phyloP scores from a whole-genome alignment of 2,888 invertebrate genomes.

The Archips crataeganus region DNA sequence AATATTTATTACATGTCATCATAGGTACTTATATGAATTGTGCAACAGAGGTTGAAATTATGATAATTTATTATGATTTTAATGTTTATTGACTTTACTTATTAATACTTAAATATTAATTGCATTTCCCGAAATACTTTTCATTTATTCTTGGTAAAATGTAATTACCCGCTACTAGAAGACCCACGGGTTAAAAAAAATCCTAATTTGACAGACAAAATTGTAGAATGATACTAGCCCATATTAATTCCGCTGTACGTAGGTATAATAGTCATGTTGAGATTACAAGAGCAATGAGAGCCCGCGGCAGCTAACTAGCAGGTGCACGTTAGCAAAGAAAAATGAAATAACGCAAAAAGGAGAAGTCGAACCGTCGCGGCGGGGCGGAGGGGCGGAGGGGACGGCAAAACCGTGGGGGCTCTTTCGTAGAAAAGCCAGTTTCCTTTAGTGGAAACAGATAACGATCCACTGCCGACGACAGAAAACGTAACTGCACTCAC shows the following conservation, averaged over 20 bases:
- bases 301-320: constrained; percentile 80
- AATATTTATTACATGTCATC: too few species aligned
- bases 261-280: constrained; percentile 59
- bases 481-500: constrained; percentile 83
- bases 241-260: neutral
- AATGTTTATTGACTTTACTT: too few species aligned
- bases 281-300: constrained; percentile 66
- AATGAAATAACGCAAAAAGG: constrained; percentile 84
- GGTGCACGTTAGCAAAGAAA: constrained; percentile 82
- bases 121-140: too few species aligned
- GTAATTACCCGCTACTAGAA: too few species aligned
- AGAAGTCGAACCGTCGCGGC: constrained; percentile 62
- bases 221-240: constrained; percentile 34
- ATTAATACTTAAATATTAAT: too few species aligned
- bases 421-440: constrained; percentile 83
- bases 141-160: too few species aligned
- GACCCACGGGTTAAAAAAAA: neutral
- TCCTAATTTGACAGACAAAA: constrained; percentile 9
- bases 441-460: constrained; percentile 86
- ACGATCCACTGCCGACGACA: constrained; percentile 84
- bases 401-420: constrained; percentile 71
- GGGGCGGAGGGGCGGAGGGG: constrained; percentile 54
- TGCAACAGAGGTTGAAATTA: too few species aligned
- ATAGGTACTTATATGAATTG: too few species aligned
- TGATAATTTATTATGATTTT: too few species aligned